These are phyloP conservation scores for Sakesphorus luctuosus DNA, from an alignment of 2,113 vertebrate species.

Conservation along the genomic window DNA sequence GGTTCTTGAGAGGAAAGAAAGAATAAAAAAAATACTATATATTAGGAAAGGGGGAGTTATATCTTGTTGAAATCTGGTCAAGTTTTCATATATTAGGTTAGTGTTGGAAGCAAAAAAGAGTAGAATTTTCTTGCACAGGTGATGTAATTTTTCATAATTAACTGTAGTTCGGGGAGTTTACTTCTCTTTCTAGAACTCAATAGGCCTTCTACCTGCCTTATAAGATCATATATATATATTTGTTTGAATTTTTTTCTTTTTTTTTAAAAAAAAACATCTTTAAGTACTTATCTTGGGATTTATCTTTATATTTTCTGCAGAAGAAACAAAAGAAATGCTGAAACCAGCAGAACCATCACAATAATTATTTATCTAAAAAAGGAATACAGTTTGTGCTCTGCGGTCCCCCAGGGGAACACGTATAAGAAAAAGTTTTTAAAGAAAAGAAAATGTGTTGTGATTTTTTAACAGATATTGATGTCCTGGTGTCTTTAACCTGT, in stretches of 20 bases:
- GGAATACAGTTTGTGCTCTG: neutral
- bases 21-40: accelerated
- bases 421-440: neutral
- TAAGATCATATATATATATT: neutral
- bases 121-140: neutral
- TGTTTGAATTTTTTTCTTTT: neutral
- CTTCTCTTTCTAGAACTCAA: neutral
- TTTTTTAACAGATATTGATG: neutral
- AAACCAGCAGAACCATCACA: neutral
- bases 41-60: neutral
- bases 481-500: slow-evolving; percentile 18
- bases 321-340: slow-evolving; percentile 15
- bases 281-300: neutral
- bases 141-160: neutral
- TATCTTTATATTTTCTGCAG: neutral
- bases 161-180: neutral
- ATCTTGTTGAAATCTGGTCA: neutral
- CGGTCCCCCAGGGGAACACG: neutral
- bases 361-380: slow-evolving; percentile 19
- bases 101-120: neutral
- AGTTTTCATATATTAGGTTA: neutral
- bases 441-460: neutral
- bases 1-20: neutral
- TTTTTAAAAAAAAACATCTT: neutral
- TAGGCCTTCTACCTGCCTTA: neutral